Evolutionary conservation across 92 coral and sea anemone genomes (phyloP).

Genomic region (Heteractis magnifica): DNA sequence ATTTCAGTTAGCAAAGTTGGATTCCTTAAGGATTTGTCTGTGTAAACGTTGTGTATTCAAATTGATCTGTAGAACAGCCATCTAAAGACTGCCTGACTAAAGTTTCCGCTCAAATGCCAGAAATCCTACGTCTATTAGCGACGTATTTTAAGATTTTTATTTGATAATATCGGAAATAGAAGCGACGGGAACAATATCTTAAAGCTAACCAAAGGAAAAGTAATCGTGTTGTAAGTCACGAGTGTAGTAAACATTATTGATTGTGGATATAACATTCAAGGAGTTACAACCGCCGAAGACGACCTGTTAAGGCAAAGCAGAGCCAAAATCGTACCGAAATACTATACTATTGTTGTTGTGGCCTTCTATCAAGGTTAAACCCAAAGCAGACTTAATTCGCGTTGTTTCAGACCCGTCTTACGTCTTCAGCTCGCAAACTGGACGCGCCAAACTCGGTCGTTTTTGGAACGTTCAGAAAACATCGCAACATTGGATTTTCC

Average conservation of each 20-base stretch:
- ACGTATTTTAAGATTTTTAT: not conserved
- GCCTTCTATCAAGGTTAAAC: conserved; percentile 4
- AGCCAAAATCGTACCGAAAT: not conserved
- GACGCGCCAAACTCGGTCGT: not conserved
- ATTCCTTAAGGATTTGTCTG: conserved; percentile 71
- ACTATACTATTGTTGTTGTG: not conserved
- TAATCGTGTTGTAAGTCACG: conserved; percentile 15
- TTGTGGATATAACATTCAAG: conserved; percentile 6
- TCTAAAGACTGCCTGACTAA: conserved; percentile 8
- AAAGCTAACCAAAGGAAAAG: conserved; percentile 1
- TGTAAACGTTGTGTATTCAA: conserved; percentile 76
- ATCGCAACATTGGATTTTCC: not conserved
- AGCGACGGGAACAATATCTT: not conserved
- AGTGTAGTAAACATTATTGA: conserved; percentile 16
- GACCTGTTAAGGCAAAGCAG: not conserved
- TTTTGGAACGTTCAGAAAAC: not conserved
- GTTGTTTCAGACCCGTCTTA: not conserved
- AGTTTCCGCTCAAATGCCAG: conserved; percentile 15
- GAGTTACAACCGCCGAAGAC: conserved; percentile 3
- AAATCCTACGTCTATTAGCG: conserved; percentile 23
- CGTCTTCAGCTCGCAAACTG: not conserved
- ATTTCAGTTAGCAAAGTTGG: conserved; percentile 49
- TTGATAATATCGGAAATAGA: conserved; percentile 11
- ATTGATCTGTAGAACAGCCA: conserved; percentile 44
- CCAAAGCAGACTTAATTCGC: not conserved